Conservation (phyloP, 2,888 invertebrate genomes). For the Eupithecia abbreviata region DNA sequence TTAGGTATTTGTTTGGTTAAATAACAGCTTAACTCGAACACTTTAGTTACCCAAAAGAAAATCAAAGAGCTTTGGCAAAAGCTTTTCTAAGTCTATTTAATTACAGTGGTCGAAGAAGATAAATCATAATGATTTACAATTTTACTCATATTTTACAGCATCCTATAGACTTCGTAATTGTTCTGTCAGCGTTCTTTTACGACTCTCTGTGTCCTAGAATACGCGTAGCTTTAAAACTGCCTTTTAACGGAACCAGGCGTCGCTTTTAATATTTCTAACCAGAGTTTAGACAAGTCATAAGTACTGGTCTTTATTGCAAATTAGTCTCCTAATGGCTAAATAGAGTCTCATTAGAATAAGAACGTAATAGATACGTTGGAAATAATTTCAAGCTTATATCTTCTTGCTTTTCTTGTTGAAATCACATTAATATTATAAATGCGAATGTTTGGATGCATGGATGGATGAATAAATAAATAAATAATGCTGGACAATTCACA, state of each 20-base stretch:
- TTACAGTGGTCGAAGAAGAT: not conserved
- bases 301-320: not conserved
- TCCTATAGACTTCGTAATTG: not conserved
- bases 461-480: no score
- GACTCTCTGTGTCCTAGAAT: not conserved
- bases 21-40: not conserved
- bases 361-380: not conserved
- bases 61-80: not conserved
- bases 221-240: not conserved
- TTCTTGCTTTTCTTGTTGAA: not conserved
- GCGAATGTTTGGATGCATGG: no score
- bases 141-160: not conserved
- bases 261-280: not conserved
- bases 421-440: no score
- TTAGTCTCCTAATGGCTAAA: not conserved
- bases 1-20: not conserved
- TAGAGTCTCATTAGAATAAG: constrained; percentile 2
- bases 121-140: constrained; percentile 9
- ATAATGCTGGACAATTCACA: no score
- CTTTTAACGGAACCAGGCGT: not conserved
- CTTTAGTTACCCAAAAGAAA: not conserved
- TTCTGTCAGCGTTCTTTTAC: not conserved
- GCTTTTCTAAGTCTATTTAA: not conserved
- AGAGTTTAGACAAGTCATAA: constrained; percentile 11
- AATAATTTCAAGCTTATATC: not conserved